Conservation (phyloP, 1,140 invertebrate species). For the Leptoteleia sp. region DNA sequence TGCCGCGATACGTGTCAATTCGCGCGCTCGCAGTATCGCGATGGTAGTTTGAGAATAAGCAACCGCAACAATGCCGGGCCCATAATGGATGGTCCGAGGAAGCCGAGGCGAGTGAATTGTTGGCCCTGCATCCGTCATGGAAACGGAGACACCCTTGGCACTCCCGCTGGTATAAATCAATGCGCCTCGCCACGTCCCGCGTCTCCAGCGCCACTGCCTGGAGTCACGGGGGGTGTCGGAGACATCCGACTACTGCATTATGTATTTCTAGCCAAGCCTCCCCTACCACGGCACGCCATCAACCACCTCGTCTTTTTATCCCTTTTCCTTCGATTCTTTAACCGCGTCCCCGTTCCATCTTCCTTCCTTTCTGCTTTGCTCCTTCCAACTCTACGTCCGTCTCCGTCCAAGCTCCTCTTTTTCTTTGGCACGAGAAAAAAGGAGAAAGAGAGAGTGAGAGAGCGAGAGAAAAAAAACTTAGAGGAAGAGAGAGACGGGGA, state of each 20-base stretch:
- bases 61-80: conserved; percentile 77
- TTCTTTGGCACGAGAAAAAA: conserved; percentile 2
- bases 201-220: conserved; percentile 62
- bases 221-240: conserved; percentile 78
- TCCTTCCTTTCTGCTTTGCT: too few species aligned
- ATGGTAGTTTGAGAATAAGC: conserved; percentile 67
- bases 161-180: conserved; percentile 78
- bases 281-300: conserved; percentile 49
- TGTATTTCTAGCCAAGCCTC: conserved; percentile 77
- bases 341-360: conserved; percentile 29
- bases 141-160: conserved; percentile 76
- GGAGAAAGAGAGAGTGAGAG: too few species aligned
- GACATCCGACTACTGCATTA: conserved; percentile 82
- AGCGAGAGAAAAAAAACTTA: too few species aligned
- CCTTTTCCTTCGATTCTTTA: conserved; percentile 48
- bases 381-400: neutral
- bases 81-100: conserved; percentile 79
- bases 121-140: conserved; percentile 77
- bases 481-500: neutral
- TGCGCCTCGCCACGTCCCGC: conserved; percentile 70
- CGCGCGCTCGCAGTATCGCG: conserved; percentile 21
- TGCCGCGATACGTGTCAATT: conserved; percentile 20
- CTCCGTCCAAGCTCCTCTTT: neutral
- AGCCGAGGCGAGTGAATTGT: conserved; percentile 81
- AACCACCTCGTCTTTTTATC: conserved; percentile 57